Percentiles rank a stretch among this genome's conserved stretches.
Conservation (phyloP, 2,797 vertebrate genomes). For the Schizopygopsis pylzovi region DNA sequence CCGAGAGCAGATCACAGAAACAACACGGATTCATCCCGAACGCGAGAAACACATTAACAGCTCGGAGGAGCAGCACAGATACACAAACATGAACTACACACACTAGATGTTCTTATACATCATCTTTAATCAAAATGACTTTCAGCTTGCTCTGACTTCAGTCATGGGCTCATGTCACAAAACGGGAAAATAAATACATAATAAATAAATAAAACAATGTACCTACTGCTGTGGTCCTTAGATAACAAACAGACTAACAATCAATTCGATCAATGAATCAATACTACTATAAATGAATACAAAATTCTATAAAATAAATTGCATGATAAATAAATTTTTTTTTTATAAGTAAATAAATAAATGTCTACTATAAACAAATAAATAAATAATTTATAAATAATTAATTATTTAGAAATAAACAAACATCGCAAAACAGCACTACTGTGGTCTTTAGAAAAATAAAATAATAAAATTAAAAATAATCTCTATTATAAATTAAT, state of each 20-base stretch:
- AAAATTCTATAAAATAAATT: not conserved
- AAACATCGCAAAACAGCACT: too few species aligned
- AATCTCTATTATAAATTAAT: too few species aligned
- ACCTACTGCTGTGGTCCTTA: not conserved
- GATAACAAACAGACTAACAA: not conserved
- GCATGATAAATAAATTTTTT: not conserved
- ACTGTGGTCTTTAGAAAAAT: too few species aligned
- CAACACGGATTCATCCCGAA: not conserved
- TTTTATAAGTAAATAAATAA: too few species aligned
- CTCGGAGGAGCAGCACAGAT: not conserved
- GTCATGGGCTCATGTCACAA: not conserved
- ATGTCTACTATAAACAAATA: not conserved
- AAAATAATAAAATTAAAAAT: too few species aligned
- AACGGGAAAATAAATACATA: not conserved
- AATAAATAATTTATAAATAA: not conserved
- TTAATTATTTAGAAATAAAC: too few species aligned
- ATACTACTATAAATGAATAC: not conserved
- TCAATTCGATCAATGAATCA: not conserved
- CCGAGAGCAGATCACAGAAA: not conserved
- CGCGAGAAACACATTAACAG: not conserved
- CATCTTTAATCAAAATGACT: not conserved
- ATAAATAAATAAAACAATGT: too few species aligned
- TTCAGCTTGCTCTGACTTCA: not conserved
- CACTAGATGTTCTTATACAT: not conserved
- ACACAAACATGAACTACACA: not conserved